Percentiles rank a stretch among this genome's conserved stretches.
phyloP scores from a whole-genome alignment of 2,888 invertebrate species.

The Phyto melanocephala region DNA sequence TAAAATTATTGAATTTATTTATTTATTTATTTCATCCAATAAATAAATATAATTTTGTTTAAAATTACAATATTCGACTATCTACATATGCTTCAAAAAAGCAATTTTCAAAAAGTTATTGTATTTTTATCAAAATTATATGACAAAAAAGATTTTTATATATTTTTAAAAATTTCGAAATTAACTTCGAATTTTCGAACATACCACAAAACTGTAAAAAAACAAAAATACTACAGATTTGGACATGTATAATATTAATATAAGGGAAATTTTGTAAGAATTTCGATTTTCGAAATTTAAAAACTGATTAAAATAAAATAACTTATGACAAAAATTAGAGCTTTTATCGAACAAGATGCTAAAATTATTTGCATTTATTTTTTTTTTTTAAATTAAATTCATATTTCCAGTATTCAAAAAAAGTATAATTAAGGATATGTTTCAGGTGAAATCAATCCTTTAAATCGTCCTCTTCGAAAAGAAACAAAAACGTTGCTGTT shows the following conservation, averaged over 20 bases:
- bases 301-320: not conserved
- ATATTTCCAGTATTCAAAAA: not conserved
- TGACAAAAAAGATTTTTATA: too few species aligned
- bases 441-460: conserved; percentile 31
- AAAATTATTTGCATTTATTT: too few species aligned
- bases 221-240: not conserved
- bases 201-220: not conserved
- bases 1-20: too few species aligned
- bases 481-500: conserved; percentile 7
- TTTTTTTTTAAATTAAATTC: not conserved
- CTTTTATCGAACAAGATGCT: too few species aligned
- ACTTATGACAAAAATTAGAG: not conserved
- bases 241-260: not conserved
- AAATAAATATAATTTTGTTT: too few species aligned
- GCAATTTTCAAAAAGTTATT: too few species aligned
- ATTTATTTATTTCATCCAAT: too few species aligned
- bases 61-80: too few species aligned
- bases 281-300: not conserved
- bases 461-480: not conserved
- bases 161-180: not conserved
- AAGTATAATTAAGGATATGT: not conserved
- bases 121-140: too few species aligned
- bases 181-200: not conserved
- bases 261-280: not conserved
- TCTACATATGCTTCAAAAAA: too few species aligned